These are phyloP conservation scores for Thunnus albacares DNA, from an alignment of 2,797 vertebrate species.

Conservation along the genomic window DNA sequence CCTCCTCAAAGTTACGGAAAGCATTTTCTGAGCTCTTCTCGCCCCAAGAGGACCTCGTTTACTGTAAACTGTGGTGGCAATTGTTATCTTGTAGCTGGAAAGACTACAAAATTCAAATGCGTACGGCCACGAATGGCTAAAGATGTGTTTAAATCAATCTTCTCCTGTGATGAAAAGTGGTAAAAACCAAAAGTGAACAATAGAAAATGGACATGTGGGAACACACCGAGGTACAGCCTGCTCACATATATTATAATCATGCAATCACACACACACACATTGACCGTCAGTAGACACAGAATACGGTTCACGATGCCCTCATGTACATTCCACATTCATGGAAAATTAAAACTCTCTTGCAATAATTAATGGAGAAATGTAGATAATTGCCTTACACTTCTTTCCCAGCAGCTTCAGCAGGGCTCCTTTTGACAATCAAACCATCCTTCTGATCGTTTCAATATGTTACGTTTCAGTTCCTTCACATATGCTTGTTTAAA, in stretches of 20 bases:
- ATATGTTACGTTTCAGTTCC: conserved; percentile 24
- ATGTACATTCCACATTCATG: conserved; percentile 21
- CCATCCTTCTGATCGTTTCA: conserved; percentile 38
- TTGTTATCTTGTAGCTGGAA: not conserved
- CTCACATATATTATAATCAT: not conserved
- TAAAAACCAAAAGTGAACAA: not conserved
- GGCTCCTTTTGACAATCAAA: conserved; percentile 43
- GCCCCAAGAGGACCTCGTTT: too few relatives aligned
- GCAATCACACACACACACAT: not conserved
- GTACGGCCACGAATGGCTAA: not conserved
- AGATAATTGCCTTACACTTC: conserved; percentile 48
- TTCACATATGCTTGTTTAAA: conserved; percentile 50
- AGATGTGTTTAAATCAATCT: not conserved
- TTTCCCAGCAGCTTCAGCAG: conserved; percentile 39
- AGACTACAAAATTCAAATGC: not conserved
- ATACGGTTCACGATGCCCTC: conserved; percentile 5
- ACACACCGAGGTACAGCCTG: not conserved
- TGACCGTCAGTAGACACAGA: not conserved
- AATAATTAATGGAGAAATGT: conserved; percentile 52
- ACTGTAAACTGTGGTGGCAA: too few relatives aligned
- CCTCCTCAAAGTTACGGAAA: not conserved
- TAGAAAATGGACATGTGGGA: not conserved
- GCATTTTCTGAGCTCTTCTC: not conserved
- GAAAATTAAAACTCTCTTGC: conserved; percentile 33
- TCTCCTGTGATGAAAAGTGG: not conserved